Percentiles rank a stretch among this genome's conserved stretches.
Evolutionary conservation across 2,797 vertebrate species (phyloP).

Genomic region (Phylloscopus collybita): DNA sequence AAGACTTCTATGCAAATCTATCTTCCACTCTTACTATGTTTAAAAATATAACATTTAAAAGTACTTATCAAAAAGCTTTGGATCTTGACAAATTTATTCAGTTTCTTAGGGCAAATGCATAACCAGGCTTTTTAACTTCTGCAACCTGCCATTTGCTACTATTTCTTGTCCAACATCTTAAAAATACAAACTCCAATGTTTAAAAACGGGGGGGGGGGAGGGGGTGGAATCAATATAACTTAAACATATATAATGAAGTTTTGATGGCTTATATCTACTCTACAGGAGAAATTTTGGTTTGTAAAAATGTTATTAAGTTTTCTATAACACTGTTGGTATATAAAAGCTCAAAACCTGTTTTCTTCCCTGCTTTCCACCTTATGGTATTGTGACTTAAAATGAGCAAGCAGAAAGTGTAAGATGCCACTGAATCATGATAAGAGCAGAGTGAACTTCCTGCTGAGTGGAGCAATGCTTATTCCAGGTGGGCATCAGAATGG

Average conservation of each 20-base stretch:
- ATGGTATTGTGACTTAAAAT: not conserved
- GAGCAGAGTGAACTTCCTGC: not conserved
- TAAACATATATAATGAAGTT: not conserved
- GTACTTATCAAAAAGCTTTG: not conserved
- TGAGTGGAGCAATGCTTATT: not conserved
- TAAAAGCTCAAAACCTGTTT: not conserved
- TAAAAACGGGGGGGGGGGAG: rapidly evolving
- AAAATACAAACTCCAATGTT: not conserved
- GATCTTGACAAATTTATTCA: not conserved
- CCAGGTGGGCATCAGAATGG: not conserved
- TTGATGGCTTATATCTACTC: not conserved
- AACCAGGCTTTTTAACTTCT: not conserved
- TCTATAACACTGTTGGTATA: not conserved
- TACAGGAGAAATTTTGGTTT: not conserved
- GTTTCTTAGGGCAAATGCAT: not conserved
- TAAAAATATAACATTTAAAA: not conserved
- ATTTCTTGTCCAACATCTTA: not conserved
- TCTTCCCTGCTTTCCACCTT: not conserved
- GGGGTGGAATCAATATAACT: not conserved
- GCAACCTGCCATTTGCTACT: not conserved
- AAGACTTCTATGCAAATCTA: not conserved
- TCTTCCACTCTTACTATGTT: not conserved
- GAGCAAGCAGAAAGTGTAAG: not conserved
- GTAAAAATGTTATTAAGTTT: not conserved
- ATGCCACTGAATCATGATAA: not conserved